Conservation (phyloP, 2,888 invertebrate genomes). For the Eupithecia subumbrata region DNA sequence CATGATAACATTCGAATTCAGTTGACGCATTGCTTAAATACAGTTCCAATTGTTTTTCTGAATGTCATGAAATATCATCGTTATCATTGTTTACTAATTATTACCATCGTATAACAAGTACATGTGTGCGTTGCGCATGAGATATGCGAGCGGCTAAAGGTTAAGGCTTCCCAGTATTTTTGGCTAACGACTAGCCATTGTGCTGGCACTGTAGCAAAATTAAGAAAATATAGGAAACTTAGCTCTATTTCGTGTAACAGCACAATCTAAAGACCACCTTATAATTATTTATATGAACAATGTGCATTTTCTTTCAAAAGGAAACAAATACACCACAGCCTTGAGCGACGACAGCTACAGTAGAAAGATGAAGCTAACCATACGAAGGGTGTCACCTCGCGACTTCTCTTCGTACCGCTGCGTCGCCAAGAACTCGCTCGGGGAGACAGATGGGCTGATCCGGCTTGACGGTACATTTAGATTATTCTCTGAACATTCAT, state of each 20-base stretch:
- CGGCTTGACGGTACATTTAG: conserved; percentile 91
- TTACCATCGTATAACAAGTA: neutral
- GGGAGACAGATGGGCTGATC: conserved; percentile 95
- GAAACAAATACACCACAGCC: conserved; percentile 94
- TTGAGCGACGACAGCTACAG: conserved; percentile 94
- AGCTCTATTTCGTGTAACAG: neutral
- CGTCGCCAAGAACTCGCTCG: conserved; percentile 95
- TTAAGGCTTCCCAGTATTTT: neutral
- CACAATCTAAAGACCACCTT: neutral
- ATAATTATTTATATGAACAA: neutral
- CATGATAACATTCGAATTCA: neutral
- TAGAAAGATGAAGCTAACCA: conserved; percentile 95
- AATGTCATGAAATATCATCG: neutral
- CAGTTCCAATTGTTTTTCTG: neutral
- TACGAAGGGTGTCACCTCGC: conserved; percentile 89
- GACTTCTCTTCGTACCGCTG: conserved; percentile 96
- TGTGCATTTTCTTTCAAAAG: conserved; percentile 67
- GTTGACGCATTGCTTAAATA: neutral
- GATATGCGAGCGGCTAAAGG: neutral
- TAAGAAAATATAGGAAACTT: neutral
- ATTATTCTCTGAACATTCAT: neutral
- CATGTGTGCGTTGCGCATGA: neutral
- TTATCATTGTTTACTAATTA: neutral
- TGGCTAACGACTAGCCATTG: neutral
- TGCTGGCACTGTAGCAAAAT: neutral